These are phyloP conservation scores for Dolichotis patagonum DNA, from an alignment of 2,113 vertebrate genomes.

Conservation along the genomic window DNA sequence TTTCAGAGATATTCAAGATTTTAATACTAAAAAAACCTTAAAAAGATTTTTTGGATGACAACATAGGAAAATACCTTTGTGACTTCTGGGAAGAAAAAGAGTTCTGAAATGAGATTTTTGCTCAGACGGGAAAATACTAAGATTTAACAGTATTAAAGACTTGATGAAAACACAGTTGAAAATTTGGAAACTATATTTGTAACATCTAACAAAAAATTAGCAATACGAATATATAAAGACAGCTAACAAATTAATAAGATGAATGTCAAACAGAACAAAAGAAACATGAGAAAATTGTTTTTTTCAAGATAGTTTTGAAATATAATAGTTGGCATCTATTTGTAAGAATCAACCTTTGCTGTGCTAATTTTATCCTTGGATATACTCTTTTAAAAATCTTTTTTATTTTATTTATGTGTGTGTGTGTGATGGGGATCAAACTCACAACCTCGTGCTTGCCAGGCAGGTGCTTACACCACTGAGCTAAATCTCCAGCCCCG, in stretches of 20 bases:
- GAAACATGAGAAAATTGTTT: neutral
- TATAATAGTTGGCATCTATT: neutral
- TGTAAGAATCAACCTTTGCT: neutral
- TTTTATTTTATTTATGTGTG: no score
- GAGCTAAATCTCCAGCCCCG: no score
- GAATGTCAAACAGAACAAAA: neutral
- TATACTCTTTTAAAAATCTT: no score
- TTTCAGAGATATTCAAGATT: neutral
- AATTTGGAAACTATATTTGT: conserved; percentile 18
- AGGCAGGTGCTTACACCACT: no score
- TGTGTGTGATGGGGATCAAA: no score
- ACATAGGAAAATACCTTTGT: neutral
- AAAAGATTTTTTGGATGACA: neutral
- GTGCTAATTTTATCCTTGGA: neutral
- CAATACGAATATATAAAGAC: neutral
- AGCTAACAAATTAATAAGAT: neutral
- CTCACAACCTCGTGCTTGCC: no score
- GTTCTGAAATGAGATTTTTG: conserved; percentile 28
- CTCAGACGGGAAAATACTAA: neutral
- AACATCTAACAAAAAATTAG: neutral
- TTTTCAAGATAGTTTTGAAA: neutral
- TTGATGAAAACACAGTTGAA: conserved; percentile 47
- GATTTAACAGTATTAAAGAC: neutral
- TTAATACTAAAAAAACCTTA: conserved; percentile 28
- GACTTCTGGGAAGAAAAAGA: neutral